Evolutionary conservation across 2,113 vertebrate species (phyloP).

Genomic region (Tonatia bakeri): DNA sequence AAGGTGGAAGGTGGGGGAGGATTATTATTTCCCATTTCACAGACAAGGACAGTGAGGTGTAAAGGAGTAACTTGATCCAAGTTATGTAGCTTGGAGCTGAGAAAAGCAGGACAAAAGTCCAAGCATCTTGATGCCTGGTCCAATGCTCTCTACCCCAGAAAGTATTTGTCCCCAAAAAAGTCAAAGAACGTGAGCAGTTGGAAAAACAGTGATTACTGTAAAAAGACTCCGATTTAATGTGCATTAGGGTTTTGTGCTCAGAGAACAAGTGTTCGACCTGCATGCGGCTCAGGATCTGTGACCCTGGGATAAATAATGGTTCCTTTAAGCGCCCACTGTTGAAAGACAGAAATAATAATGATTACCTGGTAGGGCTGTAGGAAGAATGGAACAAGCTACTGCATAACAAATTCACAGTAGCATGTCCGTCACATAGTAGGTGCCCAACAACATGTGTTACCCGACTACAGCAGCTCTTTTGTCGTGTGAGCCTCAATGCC

Average conservation of each 20-base stretch:
- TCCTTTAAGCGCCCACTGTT: not conserved
- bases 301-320: not conserved
- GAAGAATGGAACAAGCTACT: not conserved
- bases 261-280: not conserved
- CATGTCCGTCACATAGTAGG: not conserved
- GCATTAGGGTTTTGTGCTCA: not conserved
- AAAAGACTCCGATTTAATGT: not conserved
- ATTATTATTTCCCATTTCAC: not conserved
- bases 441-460: too few relatives aligned
- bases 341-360: not conserved
- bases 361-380: too few relatives aligned
- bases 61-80: not conserved
- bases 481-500: not conserved
- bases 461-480: not conserved
- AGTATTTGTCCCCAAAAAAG: not conserved
- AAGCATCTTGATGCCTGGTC: not conserved
- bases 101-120: not conserved
- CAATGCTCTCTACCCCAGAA: not conserved
- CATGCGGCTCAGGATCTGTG: not conserved
- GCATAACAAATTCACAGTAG: fast-evolving
- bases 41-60: not conserved
- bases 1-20: not conserved
- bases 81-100: not conserved
- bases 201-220: not conserved
- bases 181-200: not conserved